These are phyloP conservation scores for Acanthopleura granulata DNA, from an alignment of 2,888 invertebrate genomes.

Conservation along the genomic window DNA sequence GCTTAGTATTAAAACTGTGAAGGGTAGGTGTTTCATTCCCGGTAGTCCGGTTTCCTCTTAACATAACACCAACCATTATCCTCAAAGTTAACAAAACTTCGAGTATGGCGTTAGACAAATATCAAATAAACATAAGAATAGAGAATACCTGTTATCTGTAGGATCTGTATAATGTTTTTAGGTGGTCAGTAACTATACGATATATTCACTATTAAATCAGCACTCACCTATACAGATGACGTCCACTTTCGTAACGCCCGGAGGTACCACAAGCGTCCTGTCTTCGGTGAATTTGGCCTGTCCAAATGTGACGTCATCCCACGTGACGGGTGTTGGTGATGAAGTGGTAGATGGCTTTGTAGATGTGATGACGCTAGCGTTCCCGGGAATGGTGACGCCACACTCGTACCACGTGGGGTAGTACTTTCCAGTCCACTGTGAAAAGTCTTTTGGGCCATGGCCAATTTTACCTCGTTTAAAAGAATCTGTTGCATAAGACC, in stretches of 20 bases:
- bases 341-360: not conserved
- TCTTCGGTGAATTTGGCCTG: not conserved
- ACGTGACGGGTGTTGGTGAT: not conserved
- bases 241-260: not conserved
- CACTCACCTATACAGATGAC: too few species aligned
- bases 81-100: too few species aligned
- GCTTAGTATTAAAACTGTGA: too few species aligned
- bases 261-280: not conserved
- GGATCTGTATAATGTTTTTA: too few species aligned
- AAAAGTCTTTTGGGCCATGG: not conserved
- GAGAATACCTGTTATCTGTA: too few species aligned
- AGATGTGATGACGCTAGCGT: not conserved
- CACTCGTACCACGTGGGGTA: slow-evolving; percentile 22
- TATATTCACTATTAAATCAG: too few species aligned
- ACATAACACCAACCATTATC: too few species aligned
- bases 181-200: too few species aligned
- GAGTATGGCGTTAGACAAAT: too few species aligned
- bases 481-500: not conserved
- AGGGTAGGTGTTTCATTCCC: too few species aligned
- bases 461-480: not conserved
- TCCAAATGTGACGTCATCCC: not conserved
- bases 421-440: slow-evolving; percentile 22
- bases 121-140: too few species aligned
- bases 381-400: slow-evolving; percentile 16
- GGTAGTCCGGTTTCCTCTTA: too few species aligned